Evolutionary conservation across 1,140 invertebrate genomes (phyloP).

Genomic region (Apis laboriosa): DNA sequence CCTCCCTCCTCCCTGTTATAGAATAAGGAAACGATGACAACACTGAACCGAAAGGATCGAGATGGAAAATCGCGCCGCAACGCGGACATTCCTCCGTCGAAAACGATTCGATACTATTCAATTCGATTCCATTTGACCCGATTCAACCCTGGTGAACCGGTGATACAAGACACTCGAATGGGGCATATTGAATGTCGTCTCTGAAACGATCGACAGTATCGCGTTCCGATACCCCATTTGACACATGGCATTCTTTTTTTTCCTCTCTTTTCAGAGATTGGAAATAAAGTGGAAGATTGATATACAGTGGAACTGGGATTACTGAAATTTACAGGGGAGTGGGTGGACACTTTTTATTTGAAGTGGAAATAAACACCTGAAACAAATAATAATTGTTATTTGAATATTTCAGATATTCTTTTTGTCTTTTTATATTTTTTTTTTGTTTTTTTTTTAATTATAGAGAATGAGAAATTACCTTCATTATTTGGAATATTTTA

Average conservation of each 20-base stretch:
- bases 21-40: slow-evolving; percentile 34
- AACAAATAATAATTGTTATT: too few species aligned
- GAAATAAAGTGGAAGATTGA: too few species aligned
- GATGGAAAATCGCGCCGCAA: background rate
- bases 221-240: background rate
- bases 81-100: background rate
- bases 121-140: background rate
- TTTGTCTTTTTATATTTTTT: too few species aligned
- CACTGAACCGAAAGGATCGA: background rate
- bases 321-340: too few species aligned
- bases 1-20: background rate
- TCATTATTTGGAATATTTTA: too few species aligned
- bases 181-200: background rate
- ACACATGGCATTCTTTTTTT: too few species aligned
- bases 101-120: background rate
- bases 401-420: too few species aligned
- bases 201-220: background rate
- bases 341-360: too few species aligned
- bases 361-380: too few species aligned
- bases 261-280: background rate
- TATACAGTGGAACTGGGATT: too few species aligned
- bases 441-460: too few species aligned
- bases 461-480: too few species aligned
- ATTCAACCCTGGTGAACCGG: background rate
- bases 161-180: background rate